Conservation (phyloP, 2,797 vertebrate species). For the Botia kubotai region DNA sequence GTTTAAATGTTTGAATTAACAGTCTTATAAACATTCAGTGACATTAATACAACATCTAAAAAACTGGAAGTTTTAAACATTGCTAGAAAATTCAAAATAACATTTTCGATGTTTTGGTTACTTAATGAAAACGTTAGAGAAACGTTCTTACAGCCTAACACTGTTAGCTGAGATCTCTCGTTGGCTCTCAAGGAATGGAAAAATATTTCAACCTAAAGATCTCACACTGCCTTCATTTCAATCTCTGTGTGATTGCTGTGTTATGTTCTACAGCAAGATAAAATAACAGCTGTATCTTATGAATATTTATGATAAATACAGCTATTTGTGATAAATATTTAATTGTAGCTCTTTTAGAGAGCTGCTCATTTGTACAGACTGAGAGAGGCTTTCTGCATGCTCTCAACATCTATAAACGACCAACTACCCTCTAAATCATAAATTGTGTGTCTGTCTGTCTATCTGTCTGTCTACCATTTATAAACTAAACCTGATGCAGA, state of each 20-base stretch:
- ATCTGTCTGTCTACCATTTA: not conserved
- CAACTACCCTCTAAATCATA: not conserved
- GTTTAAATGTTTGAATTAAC: no score
- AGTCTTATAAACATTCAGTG: no score
- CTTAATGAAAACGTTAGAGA: no score
- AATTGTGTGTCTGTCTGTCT: not conserved
- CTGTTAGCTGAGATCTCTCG: conserved; percentile 12
- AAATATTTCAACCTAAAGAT: conserved; percentile 43
- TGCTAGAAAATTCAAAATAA: no score
- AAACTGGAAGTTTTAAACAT: no score
- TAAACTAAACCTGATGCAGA: not conserved
- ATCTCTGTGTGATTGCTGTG: conserved; percentile 66
- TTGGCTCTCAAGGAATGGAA: conserved; percentile 43
- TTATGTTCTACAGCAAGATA: conserved; percentile 66
- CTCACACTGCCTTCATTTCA: conserved; percentile 59
- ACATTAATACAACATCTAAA: no score
- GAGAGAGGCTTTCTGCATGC: conserved; percentile 36
- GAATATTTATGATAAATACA: conserved; percentile 76
- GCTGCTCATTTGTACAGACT: conserved; percentile 57
- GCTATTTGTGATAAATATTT: conserved; percentile 76
- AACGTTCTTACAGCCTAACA: no score
- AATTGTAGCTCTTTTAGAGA: conserved; percentile 67
- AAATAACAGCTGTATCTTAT: conserved; percentile 67
- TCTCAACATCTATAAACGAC: conserved; percentile 41
- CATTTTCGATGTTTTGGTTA: no score